phyloP scores from a whole-genome alignment of 2,797 vertebrate genomes.

The Acrossocheilus wenchowensis region DNA sequence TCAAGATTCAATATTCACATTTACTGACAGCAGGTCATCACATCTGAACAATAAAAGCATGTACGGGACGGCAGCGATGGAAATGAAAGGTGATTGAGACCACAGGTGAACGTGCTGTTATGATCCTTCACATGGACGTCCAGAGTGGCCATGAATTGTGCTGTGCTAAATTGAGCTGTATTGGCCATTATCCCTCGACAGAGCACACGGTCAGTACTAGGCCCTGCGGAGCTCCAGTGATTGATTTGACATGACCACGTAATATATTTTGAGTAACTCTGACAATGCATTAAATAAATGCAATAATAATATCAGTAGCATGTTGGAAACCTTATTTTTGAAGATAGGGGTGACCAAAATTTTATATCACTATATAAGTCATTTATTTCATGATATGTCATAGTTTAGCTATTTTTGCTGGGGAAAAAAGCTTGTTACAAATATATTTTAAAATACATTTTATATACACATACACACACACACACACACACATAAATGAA shows the following conservation, averaged over 20 bases:
- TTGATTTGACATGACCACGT: neutral
- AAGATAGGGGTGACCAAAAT: neutral
- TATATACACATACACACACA: no score
- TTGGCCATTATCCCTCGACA: neutral
- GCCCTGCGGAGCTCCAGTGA: neutral
- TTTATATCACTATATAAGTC: neutral
- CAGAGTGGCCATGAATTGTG: neutral
- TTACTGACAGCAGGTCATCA: conserved; percentile 37
- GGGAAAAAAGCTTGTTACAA: no score
- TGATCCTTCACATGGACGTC: neutral
- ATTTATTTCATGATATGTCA: neutral
- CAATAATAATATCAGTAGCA: neutral
- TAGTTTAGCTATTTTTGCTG: no score
- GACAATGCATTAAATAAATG: neutral
- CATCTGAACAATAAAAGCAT: conserved; percentile 14
- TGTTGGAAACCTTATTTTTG: neutral
- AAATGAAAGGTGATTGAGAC: conserved; percentile 13
- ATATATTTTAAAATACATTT: no score
- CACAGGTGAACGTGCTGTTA: neutral
- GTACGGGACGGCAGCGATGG: neutral
- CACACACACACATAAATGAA: no score
- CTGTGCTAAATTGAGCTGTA: neutral
- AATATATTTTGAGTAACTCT: neutral
- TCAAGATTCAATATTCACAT: conserved; percentile 38
- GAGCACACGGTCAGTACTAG: neutral